A percentile compares a stretch with the other conserved stretches of the same genome.
Evolutionary conservation across 2,888 invertebrate species (phyloP).

Genomic region (Campoplex capitator): DNA sequence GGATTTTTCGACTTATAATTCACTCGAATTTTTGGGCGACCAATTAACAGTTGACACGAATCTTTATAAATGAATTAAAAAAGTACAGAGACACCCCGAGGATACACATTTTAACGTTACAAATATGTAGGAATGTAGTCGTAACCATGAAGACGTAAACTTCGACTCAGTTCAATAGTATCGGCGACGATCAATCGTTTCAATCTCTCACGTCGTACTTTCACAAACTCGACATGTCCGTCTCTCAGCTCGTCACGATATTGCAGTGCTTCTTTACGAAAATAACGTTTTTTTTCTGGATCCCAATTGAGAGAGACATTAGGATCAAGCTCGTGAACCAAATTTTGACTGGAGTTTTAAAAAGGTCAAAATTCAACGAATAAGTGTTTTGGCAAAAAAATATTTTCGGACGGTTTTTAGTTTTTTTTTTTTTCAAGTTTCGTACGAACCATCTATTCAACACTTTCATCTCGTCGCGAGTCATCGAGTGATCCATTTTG

Average conservation of each 20-base stretch:
- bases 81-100: constrained; percentile 19
- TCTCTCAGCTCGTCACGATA: constrained; percentile 64
- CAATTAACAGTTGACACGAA: background rate
- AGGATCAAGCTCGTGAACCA: constrained; percentile 49
- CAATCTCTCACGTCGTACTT: constrained; percentile 69
- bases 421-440: background rate
- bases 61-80: background rate
- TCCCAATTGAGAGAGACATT: constrained; percentile 38
- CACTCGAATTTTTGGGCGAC: background rate
- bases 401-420: background rate
- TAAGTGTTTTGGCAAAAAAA: background rate
- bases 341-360: constrained; percentile 52
- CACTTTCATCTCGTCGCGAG: constrained; percentile 52
- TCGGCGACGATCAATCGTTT: constrained; percentile 68
- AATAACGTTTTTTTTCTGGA: constrained; percentile 43
- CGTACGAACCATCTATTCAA: constrained; percentile 52
- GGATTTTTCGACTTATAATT: background rate
- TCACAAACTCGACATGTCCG: constrained; percentile 66
- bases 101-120: constrained; percentile 68
- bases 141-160: constrained; percentile 72
- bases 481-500: constrained; percentile 39
- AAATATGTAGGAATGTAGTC: constrained; percentile 75
- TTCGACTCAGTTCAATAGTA: constrained; percentile 68
- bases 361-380: background rate
- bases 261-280: constrained; percentile 63